Conservation (phyloP, 2,113 vertebrate genomes). For the Paradoxurus hermaphroditus region DNA sequence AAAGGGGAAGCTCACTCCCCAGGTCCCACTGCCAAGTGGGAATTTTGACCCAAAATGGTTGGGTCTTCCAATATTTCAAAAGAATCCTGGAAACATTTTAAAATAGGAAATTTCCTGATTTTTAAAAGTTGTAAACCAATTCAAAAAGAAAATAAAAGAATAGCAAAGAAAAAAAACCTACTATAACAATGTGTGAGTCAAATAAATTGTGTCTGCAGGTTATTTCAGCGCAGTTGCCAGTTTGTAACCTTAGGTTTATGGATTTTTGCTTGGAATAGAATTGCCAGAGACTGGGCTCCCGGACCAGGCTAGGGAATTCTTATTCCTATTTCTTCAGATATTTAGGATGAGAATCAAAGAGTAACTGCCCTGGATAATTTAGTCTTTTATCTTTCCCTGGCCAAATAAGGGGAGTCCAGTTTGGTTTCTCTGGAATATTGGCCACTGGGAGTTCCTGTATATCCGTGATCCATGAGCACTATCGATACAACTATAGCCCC, state of each 20-base stretch:
- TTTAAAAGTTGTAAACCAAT: background rate
- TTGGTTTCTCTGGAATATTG: background rate
- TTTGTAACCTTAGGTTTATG: background rate
- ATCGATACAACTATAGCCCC: background rate
- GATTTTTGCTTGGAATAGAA: background rate
- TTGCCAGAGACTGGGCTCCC: background rate
- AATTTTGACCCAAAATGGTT: background rate
- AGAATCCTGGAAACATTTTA: background rate
- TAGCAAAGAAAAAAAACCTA: background rate
- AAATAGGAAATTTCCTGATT: background rate
- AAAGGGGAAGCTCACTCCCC: background rate
- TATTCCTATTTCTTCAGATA: background rate
- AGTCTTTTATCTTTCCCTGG: slow-evolving; percentile 11
- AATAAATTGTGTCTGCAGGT: background rate
- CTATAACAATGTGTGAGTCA: background rate
- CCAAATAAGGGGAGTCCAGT: background rate
- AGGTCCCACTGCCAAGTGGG: background rate
- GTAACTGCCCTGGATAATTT: background rate
- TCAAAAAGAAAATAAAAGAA: background rate
- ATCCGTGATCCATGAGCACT: background rate
- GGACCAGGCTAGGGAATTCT: background rate
- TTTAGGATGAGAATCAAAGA: background rate
- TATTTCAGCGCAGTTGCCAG: background rate
- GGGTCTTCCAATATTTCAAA: background rate
- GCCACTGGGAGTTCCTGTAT: background rate